phyloP scores from a whole-genome alignment of 2,888 invertebrate genomes.

The Meteorus cinctellus region DNA sequence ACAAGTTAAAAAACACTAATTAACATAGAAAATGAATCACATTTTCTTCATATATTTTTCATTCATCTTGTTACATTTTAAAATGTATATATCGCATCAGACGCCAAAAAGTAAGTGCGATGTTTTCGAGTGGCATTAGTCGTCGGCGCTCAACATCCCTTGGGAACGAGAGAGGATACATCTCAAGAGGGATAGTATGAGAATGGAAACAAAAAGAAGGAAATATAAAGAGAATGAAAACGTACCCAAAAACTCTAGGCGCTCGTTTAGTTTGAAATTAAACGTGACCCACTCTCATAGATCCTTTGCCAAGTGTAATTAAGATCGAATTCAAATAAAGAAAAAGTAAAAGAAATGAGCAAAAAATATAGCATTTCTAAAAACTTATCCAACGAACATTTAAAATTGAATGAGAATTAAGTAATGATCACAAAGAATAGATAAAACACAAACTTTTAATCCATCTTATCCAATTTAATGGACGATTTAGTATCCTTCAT shows the following conservation, averaged over 20 bases:
- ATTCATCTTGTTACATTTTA: background rate
- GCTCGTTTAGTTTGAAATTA: constrained; percentile 26
- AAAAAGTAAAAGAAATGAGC: background rate
- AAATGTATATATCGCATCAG: background rate
- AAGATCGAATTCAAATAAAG: constrained; percentile 37
- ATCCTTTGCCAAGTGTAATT: constrained; percentile 42
- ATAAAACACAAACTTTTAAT: no score
- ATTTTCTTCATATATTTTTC: background rate
- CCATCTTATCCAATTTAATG: no score
- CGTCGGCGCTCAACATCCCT: constrained; percentile 35
- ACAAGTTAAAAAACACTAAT: background rate
- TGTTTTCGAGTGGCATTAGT: constrained; percentile 42
- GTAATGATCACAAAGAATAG: background rate
- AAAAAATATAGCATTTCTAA: background rate
- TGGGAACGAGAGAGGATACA: constrained; percentile 32
- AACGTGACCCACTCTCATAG: constrained; percentile 15
- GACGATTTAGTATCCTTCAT: no score
- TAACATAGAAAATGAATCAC: background rate
- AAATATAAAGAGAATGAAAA: constrained; percentile 31
- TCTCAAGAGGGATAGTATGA: background rate
- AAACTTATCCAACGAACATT: constrained; percentile 42
- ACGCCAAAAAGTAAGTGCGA: background rate
- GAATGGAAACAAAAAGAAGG: constrained; percentile 5
- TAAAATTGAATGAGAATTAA: background rate
- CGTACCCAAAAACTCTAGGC: constrained; percentile 18